These are phyloP conservation scores for Oncorhynchus kisutch DNA, from an alignment of 2,113 vertebrate species.

Conservation along the genomic window DNA sequence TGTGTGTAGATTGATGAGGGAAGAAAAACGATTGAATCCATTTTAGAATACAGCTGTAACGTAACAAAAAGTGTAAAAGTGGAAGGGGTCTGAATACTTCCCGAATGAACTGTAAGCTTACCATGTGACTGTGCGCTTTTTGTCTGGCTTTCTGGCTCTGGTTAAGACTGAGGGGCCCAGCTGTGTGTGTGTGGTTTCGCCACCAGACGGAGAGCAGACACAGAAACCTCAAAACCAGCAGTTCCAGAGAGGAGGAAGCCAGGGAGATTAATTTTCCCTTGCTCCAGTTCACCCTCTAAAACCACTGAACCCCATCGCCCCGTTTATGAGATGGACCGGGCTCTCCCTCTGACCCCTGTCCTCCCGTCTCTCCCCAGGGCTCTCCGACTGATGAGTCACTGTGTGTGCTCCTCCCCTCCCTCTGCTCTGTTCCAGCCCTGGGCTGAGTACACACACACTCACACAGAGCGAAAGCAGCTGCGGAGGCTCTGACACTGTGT, in stretches of 20 bases:
- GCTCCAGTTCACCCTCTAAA: neutral
- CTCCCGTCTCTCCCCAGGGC: slow-evolving; percentile 21
- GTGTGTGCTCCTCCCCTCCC: slow-evolving; percentile 6
- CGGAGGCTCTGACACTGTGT: no score
- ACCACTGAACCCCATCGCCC: neutral
- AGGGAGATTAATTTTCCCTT: slow-evolving; percentile 3
- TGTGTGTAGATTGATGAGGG: no score
- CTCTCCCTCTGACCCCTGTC: slow-evolving; percentile 41
- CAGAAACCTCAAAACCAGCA: neutral
- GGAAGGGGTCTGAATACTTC: no score
- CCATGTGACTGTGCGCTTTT: neutral
- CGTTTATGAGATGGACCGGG: neutral
- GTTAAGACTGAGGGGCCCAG: neutral
- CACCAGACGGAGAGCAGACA: neutral
- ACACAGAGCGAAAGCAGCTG: no score
- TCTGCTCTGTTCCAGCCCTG: neutral
- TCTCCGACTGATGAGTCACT: slow-evolving; percentile 39
- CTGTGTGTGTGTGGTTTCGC: slow-evolving; percentile 5
- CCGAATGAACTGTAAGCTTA: neutral
- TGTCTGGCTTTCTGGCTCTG: neutral
- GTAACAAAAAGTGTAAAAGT: no score
- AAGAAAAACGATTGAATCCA: no score
- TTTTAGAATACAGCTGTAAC: no score
- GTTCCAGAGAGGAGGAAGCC: neutral
- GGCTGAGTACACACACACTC: neutral